Conservation (phyloP, 2,888 invertebrate species). For the Cryptocheilus praepositus region DNA sequence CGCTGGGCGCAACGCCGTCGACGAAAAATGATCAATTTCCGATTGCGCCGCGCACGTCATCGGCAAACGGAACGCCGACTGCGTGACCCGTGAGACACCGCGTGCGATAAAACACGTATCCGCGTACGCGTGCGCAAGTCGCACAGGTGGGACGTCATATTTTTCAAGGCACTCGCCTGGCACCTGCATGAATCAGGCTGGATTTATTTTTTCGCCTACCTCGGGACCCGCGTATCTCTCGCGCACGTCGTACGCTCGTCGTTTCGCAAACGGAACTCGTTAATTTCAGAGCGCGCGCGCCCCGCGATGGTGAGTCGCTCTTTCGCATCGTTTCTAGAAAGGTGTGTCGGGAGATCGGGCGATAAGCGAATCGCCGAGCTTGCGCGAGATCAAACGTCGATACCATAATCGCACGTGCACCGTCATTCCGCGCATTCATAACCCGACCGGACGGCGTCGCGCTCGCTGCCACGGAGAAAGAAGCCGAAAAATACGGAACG, state of each 20-base stretch:
- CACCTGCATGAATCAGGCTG: constrained; percentile 46
- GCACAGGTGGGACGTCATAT: constrained; percentile 1
- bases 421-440: too few relatives aligned
- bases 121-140: not conserved
- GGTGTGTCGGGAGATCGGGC: not conserved
- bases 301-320: not conserved
- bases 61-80: constrained; percentile 17
- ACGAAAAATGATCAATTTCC: constrained; percentile 25
- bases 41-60: constrained; percentile 26
- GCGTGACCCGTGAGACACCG: not conserved
- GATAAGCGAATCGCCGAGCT: not conserved
- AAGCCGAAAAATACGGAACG: too few relatives aligned
- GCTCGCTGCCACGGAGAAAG: too few relatives aligned
- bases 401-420: too few relatives aligned
- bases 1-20: not conserved
- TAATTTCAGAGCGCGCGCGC: constrained; percentile 10
- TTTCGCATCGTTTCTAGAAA: too few relatives aligned
- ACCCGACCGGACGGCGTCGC: too few relatives aligned
- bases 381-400: too few relatives aligned
- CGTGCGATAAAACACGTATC: not conserved
- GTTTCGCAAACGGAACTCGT: constrained; percentile 47
- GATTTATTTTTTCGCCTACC: constrained; percentile 11
- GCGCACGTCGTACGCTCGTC: constrained; percentile 14
- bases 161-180: constrained; percentile 39
- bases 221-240: constrained; percentile 13